Conservation (phyloP, 2,888 invertebrate genomes). For the Sarcophaga carnaria region DNA sequence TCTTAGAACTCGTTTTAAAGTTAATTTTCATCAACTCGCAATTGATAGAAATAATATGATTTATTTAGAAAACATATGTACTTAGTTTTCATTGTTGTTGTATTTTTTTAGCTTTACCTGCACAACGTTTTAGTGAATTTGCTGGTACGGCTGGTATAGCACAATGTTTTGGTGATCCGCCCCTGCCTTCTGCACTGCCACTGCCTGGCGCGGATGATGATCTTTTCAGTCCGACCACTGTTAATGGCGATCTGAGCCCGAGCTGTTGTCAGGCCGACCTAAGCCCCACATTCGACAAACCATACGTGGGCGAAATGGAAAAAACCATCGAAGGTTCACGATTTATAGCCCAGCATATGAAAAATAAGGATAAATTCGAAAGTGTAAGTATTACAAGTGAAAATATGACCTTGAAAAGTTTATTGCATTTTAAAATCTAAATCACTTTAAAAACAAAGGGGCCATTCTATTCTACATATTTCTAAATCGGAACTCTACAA, state of each 20-base stretch:
- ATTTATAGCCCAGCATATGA: slow-evolving; percentile 97
- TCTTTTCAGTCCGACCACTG: slow-evolving; percentile 89
- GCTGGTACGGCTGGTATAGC: slow-evolving; percentile 86
- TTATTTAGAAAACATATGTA: not conserved
- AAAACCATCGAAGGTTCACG: slow-evolving; percentile 95
- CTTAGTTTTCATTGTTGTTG: slow-evolving; percentile 19
- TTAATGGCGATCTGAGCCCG: slow-evolving; percentile 83
- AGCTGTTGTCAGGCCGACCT: slow-evolving; percentile 83
- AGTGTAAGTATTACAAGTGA: slow-evolving; percentile 86
- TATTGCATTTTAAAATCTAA: no score
- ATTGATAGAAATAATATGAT: no score
- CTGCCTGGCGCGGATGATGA: slow-evolving; percentile 91
- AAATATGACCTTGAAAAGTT: not conserved
- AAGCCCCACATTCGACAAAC: slow-evolving; percentile 92
- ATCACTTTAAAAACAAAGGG: no score
- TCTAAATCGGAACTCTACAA: no score
- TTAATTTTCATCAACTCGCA: not conserved
- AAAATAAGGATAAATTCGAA: slow-evolving; percentile 96
- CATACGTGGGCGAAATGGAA: slow-evolving; percentile 92
- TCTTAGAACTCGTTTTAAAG: no score
- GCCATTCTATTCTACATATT: no score
- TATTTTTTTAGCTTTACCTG: slow-evolving; percentile 81
- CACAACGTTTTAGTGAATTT: slow-evolving; percentile 85
- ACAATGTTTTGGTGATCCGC: slow-evolving; percentile 86
- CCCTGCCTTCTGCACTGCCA: slow-evolving; percentile 86